Percentiles rank a stretch among this genome's conserved stretches.
phyloP scores from a whole-genome alignment of 2,113 vertebrate genomes.

The Cisticola juncidis region DNA sequence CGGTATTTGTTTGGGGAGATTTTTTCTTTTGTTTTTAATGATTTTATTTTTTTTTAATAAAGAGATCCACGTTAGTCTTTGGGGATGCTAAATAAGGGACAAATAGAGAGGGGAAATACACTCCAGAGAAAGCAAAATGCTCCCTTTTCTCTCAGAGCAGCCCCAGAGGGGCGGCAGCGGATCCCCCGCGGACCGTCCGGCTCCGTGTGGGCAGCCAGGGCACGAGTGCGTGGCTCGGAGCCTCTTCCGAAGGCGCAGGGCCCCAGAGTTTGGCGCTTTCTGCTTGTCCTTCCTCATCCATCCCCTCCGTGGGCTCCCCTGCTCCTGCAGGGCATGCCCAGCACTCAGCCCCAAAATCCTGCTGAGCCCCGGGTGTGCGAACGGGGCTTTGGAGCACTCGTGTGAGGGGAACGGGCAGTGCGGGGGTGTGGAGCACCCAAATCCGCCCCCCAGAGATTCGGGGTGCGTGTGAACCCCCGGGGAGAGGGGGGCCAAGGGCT shows the following conservation, averaged over 20 bases:
- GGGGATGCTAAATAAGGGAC: accelerated
- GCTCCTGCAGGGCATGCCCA: not conserved
- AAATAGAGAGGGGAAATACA: accelerated
- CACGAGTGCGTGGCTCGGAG: not conserved
- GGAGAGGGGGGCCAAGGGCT: not conserved
- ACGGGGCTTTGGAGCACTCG: accelerated
- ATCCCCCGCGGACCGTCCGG: not conserved
- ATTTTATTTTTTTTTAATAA: not conserved
- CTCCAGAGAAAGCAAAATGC: not conserved
- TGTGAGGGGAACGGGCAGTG: accelerated
- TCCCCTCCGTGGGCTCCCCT: not conserved
- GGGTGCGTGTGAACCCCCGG: not conserved
- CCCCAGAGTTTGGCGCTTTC: not conserved
- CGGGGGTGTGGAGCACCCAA: accelerated
- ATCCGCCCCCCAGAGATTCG: not conserved
- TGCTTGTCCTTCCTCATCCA: not conserved
- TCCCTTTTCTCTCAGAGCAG: not conserved
- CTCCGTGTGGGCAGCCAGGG: not conserved
- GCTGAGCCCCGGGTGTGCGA: not conserved
- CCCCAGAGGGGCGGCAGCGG: not conserved
- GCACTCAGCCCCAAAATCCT: accelerated
- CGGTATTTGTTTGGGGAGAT: not conserved
- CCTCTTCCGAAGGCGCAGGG: not conserved
- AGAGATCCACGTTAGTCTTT: not conserved
- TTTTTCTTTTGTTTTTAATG: not conserved